Evolutionary conservation across 2,797 vertebrate species (phyloP).

Genomic region (Diglossa cyanea): DNA sequence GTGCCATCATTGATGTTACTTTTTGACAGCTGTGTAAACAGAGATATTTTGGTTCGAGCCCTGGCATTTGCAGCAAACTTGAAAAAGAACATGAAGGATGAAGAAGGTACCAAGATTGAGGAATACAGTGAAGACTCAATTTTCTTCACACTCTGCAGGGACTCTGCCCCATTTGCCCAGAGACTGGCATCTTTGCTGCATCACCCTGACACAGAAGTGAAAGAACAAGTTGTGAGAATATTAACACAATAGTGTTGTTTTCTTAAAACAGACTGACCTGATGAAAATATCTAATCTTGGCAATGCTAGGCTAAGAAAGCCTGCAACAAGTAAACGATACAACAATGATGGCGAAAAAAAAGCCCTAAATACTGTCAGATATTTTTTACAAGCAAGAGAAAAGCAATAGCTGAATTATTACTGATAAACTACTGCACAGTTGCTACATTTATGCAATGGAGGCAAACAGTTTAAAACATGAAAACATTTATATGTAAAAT

Average conservation of each 20-base stretch:
- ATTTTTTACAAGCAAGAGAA: not conserved
- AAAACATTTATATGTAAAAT: not conserved
- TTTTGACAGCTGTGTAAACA: slow-evolving; percentile 78
- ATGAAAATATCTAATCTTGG: not conserved
- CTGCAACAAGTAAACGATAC: not conserved
- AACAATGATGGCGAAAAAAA: not conserved
- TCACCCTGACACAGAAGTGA: slow-evolving; percentile 85
- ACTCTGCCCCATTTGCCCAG: slow-evolving; percentile 80
- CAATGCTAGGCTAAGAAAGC: not conserved
- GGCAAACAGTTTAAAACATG: not conserved
- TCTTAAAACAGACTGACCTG: not conserved
- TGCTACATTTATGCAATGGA: not conserved
- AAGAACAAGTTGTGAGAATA: slow-evolving; percentile 84
- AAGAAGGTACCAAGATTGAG: slow-evolving; percentile 60
- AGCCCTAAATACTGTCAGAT: not conserved
- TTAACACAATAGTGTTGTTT: slow-evolving; percentile 67
- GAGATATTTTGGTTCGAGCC: slow-evolving; percentile 84
- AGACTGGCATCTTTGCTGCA: slow-evolving; percentile 82
- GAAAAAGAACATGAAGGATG: slow-evolving; percentile 77
- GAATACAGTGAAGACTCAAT: slow-evolving; percentile 80
- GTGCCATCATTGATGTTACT: slow-evolving; percentile 85
- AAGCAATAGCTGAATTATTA: not conserved
- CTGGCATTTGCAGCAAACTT: slow-evolving; percentile 87
- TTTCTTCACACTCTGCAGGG: slow-evolving; percentile 82
- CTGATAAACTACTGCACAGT: not conserved